Percentiles rank a stretch among this genome's conserved stretches.
Evolutionary conservation across 2,113 vertebrate genomes (phyloP).

Genomic region (Platichthys flesus): DNA sequence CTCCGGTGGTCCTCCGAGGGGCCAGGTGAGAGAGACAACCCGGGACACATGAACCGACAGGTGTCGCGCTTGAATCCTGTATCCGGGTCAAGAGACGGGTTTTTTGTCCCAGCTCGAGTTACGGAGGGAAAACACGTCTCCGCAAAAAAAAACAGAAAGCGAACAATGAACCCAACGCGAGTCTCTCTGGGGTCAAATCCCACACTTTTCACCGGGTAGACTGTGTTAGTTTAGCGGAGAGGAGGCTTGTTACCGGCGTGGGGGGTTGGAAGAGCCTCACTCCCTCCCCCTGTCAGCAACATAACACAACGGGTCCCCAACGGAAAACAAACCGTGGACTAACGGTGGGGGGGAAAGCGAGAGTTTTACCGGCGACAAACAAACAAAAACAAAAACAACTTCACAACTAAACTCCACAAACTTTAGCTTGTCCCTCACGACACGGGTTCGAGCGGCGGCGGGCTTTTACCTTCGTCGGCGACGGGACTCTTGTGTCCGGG

Average conservation of each 20-base stretch:
- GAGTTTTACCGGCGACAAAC: slow-evolving; percentile 30
- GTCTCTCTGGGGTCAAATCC: background rate
- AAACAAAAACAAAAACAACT: background rate
- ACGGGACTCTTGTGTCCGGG: slow-evolving; percentile 71
- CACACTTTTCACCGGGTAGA: no score
- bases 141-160: background rate
- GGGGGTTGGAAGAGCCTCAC: background rate
- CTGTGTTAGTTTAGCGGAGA: background rate
- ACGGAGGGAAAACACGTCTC: background rate
- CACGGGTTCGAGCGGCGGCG: background rate
- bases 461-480: slow-evolving; percentile 74
- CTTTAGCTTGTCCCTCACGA: background rate
- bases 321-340: slow-evolving; percentile 54
- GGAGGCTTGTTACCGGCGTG: background rate
- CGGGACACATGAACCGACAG: slow-evolving; percentile 38
- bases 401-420: background rate
- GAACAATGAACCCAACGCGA: background rate
- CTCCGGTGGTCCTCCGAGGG: background rate
- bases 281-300: slow-evolving; percentile 8
- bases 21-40: slow-evolving; percentile 51
- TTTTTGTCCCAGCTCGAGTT: slow-evolving; percentile 1
- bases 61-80: slow-evolving; percentile 37
- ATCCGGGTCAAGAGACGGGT: slow-evolving; percentile 33
- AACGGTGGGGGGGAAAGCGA: slow-evolving; percentile 45
- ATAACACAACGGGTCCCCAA: slow-evolving; percentile 24